Percentiles rank a stretch among this genome's conserved stretches.
Evolutionary conservation across 1,140 invertebrate species (phyloP).

Genomic region (Heliothis subflexa): DNA sequence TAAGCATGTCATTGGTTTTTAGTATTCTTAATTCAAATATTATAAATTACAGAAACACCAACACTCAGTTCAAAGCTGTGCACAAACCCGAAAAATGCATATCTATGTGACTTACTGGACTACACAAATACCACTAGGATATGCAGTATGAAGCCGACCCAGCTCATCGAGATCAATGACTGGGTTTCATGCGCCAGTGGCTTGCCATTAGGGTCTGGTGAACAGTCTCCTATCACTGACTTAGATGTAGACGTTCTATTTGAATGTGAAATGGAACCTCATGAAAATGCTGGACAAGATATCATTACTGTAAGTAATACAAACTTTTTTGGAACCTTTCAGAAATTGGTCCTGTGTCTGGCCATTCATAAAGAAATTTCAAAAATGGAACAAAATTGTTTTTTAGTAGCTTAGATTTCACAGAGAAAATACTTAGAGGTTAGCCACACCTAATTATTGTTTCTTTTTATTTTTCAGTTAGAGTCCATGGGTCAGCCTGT

Average conservation of each 20-base stretch:
- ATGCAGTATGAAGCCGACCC: constrained; percentile 81
- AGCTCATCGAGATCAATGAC: constrained; percentile 77
- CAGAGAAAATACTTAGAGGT: no score
- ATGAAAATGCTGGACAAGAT: constrained; percentile 68
- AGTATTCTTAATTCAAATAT: background rate
- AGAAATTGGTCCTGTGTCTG: no score
- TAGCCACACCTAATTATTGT: background rate
- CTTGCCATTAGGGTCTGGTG: constrained; percentile 71
- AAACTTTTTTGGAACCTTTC: constrained; percentile 16
- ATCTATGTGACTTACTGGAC: constrained; percentile 79
- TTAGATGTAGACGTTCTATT: constrained; percentile 78
- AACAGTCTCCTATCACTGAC: constrained; percentile 67
- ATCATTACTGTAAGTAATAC: constrained; percentile 68
- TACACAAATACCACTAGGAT: constrained; percentile 79
- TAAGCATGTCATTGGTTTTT: background rate
- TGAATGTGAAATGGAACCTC: constrained; percentile 82
- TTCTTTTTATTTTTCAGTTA: constrained; percentile 64
- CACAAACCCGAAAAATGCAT: constrained; percentile 81
- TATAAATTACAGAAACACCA: constrained; percentile 74
- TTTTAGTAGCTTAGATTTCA: no score
- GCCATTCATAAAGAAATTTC: no score
- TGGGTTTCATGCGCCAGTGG: constrained; percentile 79
- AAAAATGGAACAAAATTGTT: no score
- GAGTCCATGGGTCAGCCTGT: constrained; percentile 79
- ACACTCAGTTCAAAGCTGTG: constrained; percentile 80